Evolutionary conservation across 1,140 invertebrate genomes (phyloP).

Genomic region (Brachionus manjavacas): DNA sequence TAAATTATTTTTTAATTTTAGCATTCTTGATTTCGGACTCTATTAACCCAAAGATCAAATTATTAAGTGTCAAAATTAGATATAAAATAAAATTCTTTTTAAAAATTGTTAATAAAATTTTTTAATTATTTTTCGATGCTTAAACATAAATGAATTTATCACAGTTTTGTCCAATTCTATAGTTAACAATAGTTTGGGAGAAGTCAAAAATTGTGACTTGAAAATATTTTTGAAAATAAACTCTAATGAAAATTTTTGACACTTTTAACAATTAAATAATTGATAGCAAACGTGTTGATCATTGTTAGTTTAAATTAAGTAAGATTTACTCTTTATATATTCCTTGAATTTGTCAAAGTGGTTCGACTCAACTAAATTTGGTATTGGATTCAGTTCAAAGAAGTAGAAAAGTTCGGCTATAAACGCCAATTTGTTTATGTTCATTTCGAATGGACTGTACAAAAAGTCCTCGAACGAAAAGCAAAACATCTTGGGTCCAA

Average conservation of each 20-base stretch:
- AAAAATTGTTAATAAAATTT: no score
- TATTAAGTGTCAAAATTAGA: background rate
- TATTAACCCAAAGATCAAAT: no score
- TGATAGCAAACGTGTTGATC: no score
- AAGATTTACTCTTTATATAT: conserved; percentile 16
- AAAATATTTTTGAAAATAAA: no score
- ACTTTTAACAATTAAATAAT: no score
- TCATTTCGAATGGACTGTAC: conserved; percentile 29
- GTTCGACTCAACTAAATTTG: background rate
- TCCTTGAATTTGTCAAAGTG: conserved; percentile 29
- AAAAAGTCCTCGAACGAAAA: conserved; percentile 36
- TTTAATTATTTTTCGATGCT: no score
- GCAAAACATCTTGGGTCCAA: background rate
- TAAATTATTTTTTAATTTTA: background rate
- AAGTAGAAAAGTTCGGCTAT: conserved; percentile 23
- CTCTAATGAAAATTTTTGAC: no score
- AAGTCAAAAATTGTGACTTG: no score
- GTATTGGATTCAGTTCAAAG: conserved; percentile 5
- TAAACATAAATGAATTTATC: background rate
- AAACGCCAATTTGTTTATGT: conserved; percentile 29
- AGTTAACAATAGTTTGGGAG: no score
- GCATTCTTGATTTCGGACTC: background rate
- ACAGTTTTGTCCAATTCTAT: no score
- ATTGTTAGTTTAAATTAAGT: background rate
- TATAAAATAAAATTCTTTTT: no score